phyloP scores from a whole-genome alignment of 1,140 invertebrate species.

The Drosophila varians region DNA sequence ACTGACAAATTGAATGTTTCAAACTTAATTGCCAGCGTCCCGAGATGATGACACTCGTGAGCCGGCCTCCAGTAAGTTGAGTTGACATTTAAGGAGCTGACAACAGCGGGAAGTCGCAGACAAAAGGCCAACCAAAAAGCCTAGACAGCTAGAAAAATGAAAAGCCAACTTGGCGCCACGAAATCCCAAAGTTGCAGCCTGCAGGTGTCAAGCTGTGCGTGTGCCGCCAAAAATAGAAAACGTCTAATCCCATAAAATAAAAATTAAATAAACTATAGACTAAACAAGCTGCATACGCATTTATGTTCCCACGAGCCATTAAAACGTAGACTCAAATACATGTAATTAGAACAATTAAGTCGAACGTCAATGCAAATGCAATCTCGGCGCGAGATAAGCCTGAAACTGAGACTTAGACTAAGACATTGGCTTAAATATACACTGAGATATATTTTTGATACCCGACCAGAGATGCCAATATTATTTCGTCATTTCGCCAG shows the following conservation, averaged over 20 bases:
- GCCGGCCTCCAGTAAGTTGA: constrained; percentile 1
- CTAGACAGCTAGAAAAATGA: constrained; percentile 19
- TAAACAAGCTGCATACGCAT: constrained; percentile 29
- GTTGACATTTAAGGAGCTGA: constrained; percentile 60
- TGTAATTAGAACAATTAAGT: constrained; percentile 80
- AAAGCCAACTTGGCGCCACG: constrained; percentile 44
- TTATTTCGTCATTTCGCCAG: constrained; percentile 57
- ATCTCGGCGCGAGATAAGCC: constrained; percentile 43
- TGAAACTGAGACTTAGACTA: constrained; percentile 11
- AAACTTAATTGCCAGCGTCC: constrained; percentile 30
- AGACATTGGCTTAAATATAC: not conserved
- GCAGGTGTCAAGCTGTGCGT: constrained; percentile 79
- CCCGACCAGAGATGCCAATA: constrained; percentile 52
- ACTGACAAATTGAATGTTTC: constrained; percentile 40
- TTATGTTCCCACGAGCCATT: constrained; percentile 61
- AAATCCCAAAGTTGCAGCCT: constrained; percentile 14
- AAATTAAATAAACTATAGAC: constrained; percentile 11
- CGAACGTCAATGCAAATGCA: constrained; percentile 48
- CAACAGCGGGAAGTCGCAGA: constrained; percentile 63
- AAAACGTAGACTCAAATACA: constrained; percentile 38
- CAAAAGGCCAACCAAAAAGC: constrained; percentile 36
- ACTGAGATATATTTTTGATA: constrained; percentile 5
- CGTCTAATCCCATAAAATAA: constrained; percentile 8
- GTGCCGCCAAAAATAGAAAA: constrained; percentile 41
- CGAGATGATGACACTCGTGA: constrained; percentile 31